Conservation (phyloP, 2,888 invertebrate genomes). For the Apoderus coryli region DNA sequence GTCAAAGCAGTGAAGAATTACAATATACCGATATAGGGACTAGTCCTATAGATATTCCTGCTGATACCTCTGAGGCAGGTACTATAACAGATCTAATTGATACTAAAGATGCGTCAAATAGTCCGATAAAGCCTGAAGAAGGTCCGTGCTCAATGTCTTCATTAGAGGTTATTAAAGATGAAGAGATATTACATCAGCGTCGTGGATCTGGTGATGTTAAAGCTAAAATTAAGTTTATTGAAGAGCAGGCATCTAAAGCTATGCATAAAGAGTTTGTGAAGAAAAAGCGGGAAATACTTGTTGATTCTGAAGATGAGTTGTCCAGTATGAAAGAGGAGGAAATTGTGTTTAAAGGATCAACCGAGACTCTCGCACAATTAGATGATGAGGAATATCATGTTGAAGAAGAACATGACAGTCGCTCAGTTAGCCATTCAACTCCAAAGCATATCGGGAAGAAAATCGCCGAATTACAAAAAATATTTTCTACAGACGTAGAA, state of each 20-base stretch:
- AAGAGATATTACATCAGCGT: conserved; percentile 28
- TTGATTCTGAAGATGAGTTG: conserved; percentile 32
- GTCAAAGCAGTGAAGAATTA: conserved; percentile 29
- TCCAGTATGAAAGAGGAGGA: conserved; percentile 33
- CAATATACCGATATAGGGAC: conserved; percentile 35
- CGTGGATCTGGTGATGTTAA: conserved; percentile 39
- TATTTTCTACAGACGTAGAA: conserved; percentile 29
- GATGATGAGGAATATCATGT: conserved; percentile 27
- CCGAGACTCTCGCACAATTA: conserved; percentile 30
- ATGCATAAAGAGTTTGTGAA: conserved; percentile 27
- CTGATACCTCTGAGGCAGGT: conserved; percentile 37
- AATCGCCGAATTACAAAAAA: conserved; percentile 35
- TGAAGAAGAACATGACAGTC: conserved; percentile 14
- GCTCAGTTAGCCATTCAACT: conserved; percentile 17
- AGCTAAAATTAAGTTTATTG: conserved; percentile 39
- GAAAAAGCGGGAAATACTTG: conserved; percentile 26
- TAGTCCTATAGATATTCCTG: conserved; percentile 37
- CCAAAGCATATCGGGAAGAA: conserved; percentile 33
- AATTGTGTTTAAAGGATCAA: conserved; percentile 27
- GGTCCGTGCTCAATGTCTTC: conserved; percentile 19
- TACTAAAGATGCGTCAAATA: conserved; percentile 38
- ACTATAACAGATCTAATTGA: conserved; percentile 37
- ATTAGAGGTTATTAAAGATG: conserved; percentile 25
- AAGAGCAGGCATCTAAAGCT: conserved; percentile 33
- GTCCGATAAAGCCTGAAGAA: conserved; percentile 35